Conservation (phyloP, 2,888 invertebrate species). For the Argyra leucocephala region DNA sequence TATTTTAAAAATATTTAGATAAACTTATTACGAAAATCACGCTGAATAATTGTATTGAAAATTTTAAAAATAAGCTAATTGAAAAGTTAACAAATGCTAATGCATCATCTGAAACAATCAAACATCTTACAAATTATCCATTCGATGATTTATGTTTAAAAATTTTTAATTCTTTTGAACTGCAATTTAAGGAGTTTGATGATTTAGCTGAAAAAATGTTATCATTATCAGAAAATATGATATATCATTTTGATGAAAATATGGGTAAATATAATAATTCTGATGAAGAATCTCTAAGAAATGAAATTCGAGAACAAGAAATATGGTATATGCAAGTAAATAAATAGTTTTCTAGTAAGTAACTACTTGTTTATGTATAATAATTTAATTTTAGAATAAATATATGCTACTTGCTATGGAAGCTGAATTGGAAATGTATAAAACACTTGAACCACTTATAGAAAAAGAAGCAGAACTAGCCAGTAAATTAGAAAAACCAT, state of each 20-base stretch:
- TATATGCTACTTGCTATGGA: constrained; percentile 26
- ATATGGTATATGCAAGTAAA: neutral
- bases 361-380: neutral
- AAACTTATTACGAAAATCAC: neutral
- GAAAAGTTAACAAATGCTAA: neutral
- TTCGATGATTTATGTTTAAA: neutral
- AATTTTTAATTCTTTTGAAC: neutral
- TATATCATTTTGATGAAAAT: neutral
- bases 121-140: neutral
- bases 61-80: neutral
- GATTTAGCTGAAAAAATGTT: neutral
- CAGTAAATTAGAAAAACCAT: neutral
- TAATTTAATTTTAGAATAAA: constrained; percentile 24
- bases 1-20: neutral
- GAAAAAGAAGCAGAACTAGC: constrained; percentile 25
- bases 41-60: neutral
- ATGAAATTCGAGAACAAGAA: neutral
- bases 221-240: neutral
- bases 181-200: neutral
- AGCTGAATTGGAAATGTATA: constrained; percentile 26
- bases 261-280: neutral
- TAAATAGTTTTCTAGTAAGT: neutral
- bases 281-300: neutral
- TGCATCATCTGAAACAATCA: neutral
- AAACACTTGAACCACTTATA: constrained; percentile 21